Conservation (phyloP, 2,113 vertebrate species). For the Lichenostomus cassidix region DNA sequence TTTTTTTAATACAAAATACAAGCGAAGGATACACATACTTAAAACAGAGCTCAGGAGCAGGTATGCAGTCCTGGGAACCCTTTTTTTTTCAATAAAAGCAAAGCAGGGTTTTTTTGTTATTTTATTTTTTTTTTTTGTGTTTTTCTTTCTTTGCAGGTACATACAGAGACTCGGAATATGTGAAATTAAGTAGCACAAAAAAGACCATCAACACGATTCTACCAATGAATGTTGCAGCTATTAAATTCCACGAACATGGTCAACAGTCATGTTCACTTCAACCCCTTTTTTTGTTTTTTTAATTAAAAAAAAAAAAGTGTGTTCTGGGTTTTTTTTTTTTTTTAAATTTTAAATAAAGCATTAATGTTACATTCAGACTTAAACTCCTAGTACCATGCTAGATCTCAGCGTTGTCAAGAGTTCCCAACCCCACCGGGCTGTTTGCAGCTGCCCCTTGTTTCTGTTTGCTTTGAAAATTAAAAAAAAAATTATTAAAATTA, state of each 20-base stretch:
- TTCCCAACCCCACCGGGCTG: not conserved
- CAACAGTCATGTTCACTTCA: slow-evolving; percentile 76
- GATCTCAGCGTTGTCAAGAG: slow-evolving; percentile 60
- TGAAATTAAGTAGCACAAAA: slow-evolving; percentile 78
- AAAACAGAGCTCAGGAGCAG: slow-evolving; percentile 81
- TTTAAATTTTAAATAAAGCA: slow-evolving; percentile 77
- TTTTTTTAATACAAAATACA: slow-evolving; percentile 85
- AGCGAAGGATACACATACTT: slow-evolving; percentile 80
- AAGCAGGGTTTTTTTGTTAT: slow-evolving; percentile 68
- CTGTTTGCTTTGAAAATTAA: not conserved
- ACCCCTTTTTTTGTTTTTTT: slow-evolving; percentile 18
- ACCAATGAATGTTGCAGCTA: slow-evolving; percentile 76
- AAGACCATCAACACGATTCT: slow-evolving; percentile 77
- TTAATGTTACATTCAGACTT: slow-evolving; percentile 77
- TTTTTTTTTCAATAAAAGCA: slow-evolving; percentile 71
- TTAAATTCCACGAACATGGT: slow-evolving; percentile 75
- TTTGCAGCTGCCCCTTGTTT: slow-evolving; percentile 42
- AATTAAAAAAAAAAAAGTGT: not conserved
- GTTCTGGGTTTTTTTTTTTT: not conserved
- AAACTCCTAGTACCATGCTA: slow-evolving; percentile 73
- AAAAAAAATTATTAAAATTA: not conserved
- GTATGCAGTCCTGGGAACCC: slow-evolving; percentile 76
- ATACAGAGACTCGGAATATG: slow-evolving; percentile 78
- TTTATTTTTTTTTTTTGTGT: slow-evolving; percentile 20
- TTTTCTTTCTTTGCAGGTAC: slow-evolving; percentile 76